phyloP scores from a whole-genome alignment of 2,888 invertebrate species.

The Tiliacea aurago region DNA sequence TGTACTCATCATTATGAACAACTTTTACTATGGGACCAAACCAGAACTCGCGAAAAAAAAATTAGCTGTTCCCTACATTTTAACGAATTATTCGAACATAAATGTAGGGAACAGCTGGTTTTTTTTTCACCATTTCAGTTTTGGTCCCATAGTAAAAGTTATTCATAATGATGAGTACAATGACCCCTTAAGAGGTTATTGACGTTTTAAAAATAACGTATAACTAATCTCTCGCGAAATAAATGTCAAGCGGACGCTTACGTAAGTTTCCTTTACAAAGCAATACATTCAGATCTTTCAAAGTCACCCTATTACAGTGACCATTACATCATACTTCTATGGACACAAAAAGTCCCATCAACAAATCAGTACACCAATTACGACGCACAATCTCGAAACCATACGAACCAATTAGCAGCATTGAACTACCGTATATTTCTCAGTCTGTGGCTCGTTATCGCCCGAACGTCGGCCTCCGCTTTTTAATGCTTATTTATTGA shows the following conservation, averaged over 20 bases:
- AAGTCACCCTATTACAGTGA: neutral
- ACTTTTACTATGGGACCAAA: too few species aligned
- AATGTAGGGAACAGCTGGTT: too few species aligned
- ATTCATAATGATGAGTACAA: too few species aligned
- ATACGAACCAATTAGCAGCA: slow-evolving; percentile 62
- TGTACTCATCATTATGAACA: too few species aligned
- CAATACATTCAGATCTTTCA: neutral
- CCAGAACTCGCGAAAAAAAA: too few species aligned
- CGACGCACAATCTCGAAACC: slow-evolving; percentile 20
- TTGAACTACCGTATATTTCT: slow-evolving; percentile 55
- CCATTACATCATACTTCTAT: neutral
- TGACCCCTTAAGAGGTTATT: too few species aligned
- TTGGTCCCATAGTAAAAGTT: too few species aligned
- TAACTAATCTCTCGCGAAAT: neutral
- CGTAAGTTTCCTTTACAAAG: neutral
- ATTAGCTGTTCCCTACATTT: too few species aligned
- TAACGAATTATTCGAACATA: too few species aligned
- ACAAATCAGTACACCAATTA: slow-evolving; percentile 49
- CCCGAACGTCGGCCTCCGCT: slow-evolving; percentile 71
- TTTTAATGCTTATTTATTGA: slow-evolving; percentile 90
- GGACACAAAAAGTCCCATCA: slow-evolving; percentile 18
- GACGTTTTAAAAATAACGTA: too few species aligned
- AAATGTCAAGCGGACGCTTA: neutral
- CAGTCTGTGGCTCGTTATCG: slow-evolving; percentile 79
- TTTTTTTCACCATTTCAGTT: too few species aligned